Conservation (phyloP, 2,888 invertebrate species). For the Acleris holmiana region DNA sequence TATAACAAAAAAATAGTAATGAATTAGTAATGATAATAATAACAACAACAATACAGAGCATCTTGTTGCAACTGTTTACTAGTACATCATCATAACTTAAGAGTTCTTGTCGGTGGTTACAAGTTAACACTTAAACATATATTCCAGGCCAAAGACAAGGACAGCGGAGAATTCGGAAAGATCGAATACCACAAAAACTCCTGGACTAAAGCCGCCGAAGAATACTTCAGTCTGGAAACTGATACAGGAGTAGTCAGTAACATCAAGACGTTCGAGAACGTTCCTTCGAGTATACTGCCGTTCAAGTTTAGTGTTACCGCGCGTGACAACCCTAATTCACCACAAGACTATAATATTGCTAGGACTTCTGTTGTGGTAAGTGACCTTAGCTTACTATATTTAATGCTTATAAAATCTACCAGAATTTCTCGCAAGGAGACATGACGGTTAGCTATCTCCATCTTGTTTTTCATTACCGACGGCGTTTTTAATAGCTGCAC, state of each 20-base stretch:
- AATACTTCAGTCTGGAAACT: constrained; percentile 89
- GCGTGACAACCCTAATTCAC: constrained; percentile 88
- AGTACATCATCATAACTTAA: too few relatives aligned
- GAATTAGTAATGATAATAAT: too few relatives aligned
- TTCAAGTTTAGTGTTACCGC: constrained; percentile 90
- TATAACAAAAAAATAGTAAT: too few relatives aligned
- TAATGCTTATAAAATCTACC: background rate
- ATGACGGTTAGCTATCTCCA: too few relatives aligned
- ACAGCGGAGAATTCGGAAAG: constrained; percentile 92
- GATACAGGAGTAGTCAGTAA: constrained; percentile 91
- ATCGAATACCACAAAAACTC: constrained; percentile 87
- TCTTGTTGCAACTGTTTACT: too few relatives aligned
- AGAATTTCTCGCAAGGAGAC: too few relatives aligned
- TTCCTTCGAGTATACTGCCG: constrained; percentile 86
- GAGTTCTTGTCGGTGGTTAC: too few relatives aligned
- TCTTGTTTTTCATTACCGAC: too few relatives aligned
- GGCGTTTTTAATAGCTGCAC: too few relatives aligned
- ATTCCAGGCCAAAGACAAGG: constrained; percentile 91
- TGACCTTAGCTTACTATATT: constrained; percentile 33
- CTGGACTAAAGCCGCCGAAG: constrained; percentile 78
- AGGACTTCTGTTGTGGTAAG: constrained; percentile 87
- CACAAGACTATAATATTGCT: constrained; percentile 85
- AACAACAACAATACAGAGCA: too few relatives aligned
- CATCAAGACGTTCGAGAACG: constrained; percentile 88
- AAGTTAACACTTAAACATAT: background rate